Conservation (phyloP, 2,113 vertebrate genomes). For the Girardinichthys multiradiatus region DNA sequence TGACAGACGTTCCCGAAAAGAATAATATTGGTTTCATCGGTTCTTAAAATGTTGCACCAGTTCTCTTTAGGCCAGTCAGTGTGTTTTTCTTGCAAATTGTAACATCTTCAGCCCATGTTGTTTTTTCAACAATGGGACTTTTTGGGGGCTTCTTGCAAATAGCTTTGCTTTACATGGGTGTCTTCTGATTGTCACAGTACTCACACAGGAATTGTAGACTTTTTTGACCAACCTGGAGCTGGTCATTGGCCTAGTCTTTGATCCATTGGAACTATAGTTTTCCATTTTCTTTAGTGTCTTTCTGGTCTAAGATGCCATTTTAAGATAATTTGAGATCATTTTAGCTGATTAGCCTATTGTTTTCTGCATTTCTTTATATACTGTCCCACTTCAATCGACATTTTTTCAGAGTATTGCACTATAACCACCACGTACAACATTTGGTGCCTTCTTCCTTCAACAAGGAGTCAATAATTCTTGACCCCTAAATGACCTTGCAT, state of each 20-base stretch:
- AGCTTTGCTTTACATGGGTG: no score
- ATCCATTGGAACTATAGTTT: background rate
- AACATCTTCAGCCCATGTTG: no score
- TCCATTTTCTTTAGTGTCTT: background rate
- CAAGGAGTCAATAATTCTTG: no score
- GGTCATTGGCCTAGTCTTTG: background rate
- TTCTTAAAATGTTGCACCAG: background rate
- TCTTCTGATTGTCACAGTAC: background rate
- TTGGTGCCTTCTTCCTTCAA: no score
- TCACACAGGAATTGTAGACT: constrained; percentile 10
- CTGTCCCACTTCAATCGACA: background rate
- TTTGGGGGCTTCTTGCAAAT: no score
- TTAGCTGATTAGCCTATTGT: background rate
- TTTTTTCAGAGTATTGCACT: no score
- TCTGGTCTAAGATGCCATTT: background rate
- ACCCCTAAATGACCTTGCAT: no score
- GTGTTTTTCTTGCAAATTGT: background rate
- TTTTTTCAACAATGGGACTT: no score
- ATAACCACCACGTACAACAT: no score
- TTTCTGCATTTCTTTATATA: background rate
- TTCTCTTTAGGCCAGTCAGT: background rate
- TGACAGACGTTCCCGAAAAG: background rate
- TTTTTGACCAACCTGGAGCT: no score
- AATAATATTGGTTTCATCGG: background rate
- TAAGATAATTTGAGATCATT: background rate